Percentiles rank a stretch among this genome's conserved stretches.
phyloP scores from a whole-genome alignment of 1,140 invertebrate genomes.

The Formica selysi region DNA sequence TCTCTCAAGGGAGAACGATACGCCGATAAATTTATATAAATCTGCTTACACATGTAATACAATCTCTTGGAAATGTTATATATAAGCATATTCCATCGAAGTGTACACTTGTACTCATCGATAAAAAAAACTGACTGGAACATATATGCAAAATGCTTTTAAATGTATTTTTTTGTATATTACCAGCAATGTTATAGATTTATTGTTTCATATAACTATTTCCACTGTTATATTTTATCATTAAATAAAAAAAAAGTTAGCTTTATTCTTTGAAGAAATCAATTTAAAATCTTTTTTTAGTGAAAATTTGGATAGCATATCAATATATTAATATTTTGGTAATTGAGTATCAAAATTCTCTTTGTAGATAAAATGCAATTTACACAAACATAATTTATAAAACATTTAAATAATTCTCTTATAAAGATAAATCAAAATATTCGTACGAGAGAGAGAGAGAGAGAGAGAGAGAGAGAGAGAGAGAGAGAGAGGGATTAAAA shows the following conservation, averaged over 20 bases:
- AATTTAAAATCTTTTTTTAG: background rate
- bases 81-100: background rate
- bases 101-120: background rate
- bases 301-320: background rate
- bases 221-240: background rate
- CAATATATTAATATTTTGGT: background rate
- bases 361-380: background rate
- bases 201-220: background rate
- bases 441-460: too few species aligned
- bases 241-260: background rate
- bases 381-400: background rate
- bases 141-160: background rate
- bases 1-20: background rate
- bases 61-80: slow-evolving; percentile 9
- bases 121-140: background rate
- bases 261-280: background rate
- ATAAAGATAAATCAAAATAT: background rate
- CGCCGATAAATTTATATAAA: slow-evolving; percentile 20
- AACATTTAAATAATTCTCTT: background rate
- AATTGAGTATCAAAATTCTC: background rate
- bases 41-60: background rate
- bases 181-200: background rate
- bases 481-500: background rate
- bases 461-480: too few species aligned
- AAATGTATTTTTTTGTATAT: background rate